Base-by-base conservation (phyloP, 2,113 vertebrate genomes). In the Triplophysa siluroides region DNA sequence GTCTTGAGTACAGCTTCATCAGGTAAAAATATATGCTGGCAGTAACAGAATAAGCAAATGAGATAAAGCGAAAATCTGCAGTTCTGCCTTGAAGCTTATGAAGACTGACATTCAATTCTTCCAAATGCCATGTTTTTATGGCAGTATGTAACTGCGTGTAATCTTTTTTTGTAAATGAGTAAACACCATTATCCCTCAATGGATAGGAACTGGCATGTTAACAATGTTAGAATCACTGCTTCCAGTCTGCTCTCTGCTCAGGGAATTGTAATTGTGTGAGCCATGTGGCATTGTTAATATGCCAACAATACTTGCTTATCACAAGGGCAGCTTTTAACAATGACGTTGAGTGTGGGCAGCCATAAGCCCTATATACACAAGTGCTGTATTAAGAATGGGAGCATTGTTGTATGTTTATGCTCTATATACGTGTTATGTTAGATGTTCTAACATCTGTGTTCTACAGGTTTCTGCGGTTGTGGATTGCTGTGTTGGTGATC, bases 401-500 rank as follows among this genome's bases (percentile, higher is more conserved):
- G 1, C 18, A 47, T 64, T 67, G 33, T 19, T 38, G 23, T 12
- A 47, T 14, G 11, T 45, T 2, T 12, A 11, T 45, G 11, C 2
- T 45, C 10, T 45, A 14, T 52, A 52, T 52, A 16, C 4, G 14
- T 18, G 50, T 52, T 52, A 52, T 16, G 13, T 14, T 14, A 50
- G 4, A 56, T 56, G 8, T 58, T 58, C 19, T 21, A 58, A 58
- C 19, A 21, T 58, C 16, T 72, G 52, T 71, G 13, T 76, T 14
- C 29, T 69, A 12, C 83, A 95, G 94, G 78, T 97, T 97, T 89
- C 89, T 97, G 83, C 91, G 96, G 24, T 88, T 97, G 18, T 97
- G 96, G 96, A 96, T 97, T 10, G 96, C 96, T 0, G 93, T 97
- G 85, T 88, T 97, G 85, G 96, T 97, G 67, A 97, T 97, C 89